These are phyloP conservation scores for Chromoteleia sp. DNA, from an alignment of 2,888 invertebrate genomes.

Conservation along the genomic window DNA sequence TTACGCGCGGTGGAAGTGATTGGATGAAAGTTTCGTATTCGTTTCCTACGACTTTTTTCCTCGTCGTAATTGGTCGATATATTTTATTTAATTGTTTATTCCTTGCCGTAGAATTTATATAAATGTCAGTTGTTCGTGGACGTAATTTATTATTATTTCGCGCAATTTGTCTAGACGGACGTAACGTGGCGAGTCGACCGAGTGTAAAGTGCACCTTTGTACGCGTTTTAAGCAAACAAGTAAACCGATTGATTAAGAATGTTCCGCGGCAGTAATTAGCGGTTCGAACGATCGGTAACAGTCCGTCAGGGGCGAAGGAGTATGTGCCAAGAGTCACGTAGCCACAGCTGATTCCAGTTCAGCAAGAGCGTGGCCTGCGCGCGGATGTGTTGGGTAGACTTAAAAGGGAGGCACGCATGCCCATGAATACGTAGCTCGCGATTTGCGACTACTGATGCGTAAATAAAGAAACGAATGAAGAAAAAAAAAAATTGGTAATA, in stretches of 20 bases:
- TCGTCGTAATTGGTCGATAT: no score
- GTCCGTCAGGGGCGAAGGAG: conserved; percentile 55
- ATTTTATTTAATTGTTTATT: no score
- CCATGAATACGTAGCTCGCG: conserved; percentile 30
- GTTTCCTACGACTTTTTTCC: not conserved
- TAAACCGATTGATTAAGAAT: conserved; percentile 13
- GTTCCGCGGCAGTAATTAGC: conserved; percentile 43
- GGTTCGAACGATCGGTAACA: conserved; percentile 48
- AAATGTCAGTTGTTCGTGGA: no score
- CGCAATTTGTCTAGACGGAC: no score
- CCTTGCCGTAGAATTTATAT: no score
- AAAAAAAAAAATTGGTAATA: conserved; percentile 8
- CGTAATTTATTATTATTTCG: no score
- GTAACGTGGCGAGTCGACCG: no score
- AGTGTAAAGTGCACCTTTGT: conserved; percentile 1
- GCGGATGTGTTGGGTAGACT: conserved; percentile 40
- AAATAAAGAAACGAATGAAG: conserved; percentile 5
- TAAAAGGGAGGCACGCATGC: conserved; percentile 33
- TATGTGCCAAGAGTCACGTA: conserved; percentile 66
- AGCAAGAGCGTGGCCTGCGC: conserved; percentile 23
- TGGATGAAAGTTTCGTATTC: no score
- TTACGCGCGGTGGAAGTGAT: no score
- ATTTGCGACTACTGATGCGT: conserved; percentile 12
- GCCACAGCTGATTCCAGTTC: conserved; percentile 50
- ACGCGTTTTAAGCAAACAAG: conserved; percentile 1